Percentiles rank a stretch among this genome's conserved stretches.
phyloP scores from a whole-genome alignment of 2,113 vertebrate species.

The Corvus hawaiiensis region DNA sequence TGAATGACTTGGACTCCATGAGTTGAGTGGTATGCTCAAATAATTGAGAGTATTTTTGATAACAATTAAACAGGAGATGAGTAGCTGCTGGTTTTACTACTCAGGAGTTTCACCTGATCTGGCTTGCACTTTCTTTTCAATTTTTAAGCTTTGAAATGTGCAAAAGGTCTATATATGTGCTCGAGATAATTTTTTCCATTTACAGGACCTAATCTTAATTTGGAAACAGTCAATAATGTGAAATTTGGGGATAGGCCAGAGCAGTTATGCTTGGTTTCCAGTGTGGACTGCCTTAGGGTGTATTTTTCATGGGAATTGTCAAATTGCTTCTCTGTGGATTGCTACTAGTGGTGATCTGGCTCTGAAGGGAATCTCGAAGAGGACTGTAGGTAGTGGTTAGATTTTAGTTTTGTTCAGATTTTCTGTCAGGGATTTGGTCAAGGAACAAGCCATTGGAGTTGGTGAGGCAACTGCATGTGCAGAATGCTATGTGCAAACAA shows the following conservation, averaged over 20 bases:
- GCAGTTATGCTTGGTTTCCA: background rate
- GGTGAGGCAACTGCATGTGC: background rate
- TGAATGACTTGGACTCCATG: background rate
- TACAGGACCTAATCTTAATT: background rate
- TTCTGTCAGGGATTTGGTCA: background rate
- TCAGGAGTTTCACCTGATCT: background rate
- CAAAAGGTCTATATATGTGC: accelerated
- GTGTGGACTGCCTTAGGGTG: background rate
- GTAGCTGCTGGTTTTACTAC: background rate
- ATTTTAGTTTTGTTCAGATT: background rate
- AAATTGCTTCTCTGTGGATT: background rate
- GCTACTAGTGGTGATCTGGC: background rate
- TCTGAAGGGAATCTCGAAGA: background rate
- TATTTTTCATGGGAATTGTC: background rate
- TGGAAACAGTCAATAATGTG: background rate
- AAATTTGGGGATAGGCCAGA: background rate
- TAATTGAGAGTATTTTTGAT: background rate
- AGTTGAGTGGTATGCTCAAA: background rate
- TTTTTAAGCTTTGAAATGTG: background rate
- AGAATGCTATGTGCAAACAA: background rate
- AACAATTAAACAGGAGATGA: background rate
- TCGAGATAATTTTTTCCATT: background rate
- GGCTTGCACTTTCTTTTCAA: background rate
- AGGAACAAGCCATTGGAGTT: background rate
- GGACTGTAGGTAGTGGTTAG: background rate